Percentiles rank a stretch among this genome's conserved stretches.
Conservation (phyloP, 2,113 vertebrate species). For the Fregata magnificens region DNA sequence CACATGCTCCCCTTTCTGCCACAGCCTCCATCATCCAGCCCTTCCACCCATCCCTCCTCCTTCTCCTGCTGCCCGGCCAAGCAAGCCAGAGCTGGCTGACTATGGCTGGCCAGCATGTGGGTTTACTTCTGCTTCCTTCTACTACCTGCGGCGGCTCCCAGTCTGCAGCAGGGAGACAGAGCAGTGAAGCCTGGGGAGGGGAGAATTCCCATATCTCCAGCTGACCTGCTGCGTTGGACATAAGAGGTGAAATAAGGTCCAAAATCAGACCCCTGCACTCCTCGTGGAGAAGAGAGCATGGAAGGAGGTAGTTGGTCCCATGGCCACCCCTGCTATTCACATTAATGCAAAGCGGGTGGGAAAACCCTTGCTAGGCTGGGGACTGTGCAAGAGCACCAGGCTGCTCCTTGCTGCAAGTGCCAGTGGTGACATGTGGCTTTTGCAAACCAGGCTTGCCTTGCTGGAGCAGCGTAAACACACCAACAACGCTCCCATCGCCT, state of each 20-base stretch:
- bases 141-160: neutral
- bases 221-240: accelerated
- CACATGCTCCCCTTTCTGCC: neutral
- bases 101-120: neutral
- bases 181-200: accelerated
- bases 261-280: neutral
- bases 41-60: neutral
- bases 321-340: neutral
- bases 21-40: neutral
- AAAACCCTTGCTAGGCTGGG: accelerated
- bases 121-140: neutral
- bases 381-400: neutral
- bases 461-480: neutral
- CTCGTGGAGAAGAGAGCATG: neutral
- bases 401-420: neutral
- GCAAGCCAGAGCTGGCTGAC: neutral
- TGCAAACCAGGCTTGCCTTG: neutral
- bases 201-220: neutral
- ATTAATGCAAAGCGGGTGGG: neutral
- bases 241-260: neutral
- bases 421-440: neutral
- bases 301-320: neutral
- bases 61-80: neutral
- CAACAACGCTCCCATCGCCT: accelerated
- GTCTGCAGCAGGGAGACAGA: neutral